Conservation (phyloP, 2,797 vertebrate genomes). For the Acrossocheilus fasciatus region DNA sequence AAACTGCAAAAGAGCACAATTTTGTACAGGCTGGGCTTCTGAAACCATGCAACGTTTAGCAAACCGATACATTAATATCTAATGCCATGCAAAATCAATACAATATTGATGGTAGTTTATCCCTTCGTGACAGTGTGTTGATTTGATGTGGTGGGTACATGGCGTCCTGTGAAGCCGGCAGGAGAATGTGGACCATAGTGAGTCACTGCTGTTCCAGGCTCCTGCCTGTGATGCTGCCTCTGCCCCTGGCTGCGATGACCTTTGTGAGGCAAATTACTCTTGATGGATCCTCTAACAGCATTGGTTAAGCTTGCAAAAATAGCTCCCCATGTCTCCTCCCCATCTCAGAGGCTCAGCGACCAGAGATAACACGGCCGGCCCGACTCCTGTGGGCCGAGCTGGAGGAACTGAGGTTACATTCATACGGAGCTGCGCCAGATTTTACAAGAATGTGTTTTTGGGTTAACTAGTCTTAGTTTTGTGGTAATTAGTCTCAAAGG, state of each 20-base stretch:
- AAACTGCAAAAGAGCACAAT: not conserved
- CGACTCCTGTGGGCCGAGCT: slow-evolving; percentile 19
- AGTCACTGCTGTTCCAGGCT: slow-evolving; percentile 53
- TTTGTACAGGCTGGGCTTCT: not conserved
- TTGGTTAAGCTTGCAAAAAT: slow-evolving; percentile 53
- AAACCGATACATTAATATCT: slow-evolving; percentile 31
- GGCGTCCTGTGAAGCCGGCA: slow-evolving; percentile 51
- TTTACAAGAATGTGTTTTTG: not conserved
- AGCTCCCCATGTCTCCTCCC: slow-evolving; percentile 40
- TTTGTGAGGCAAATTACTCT: slow-evolving; percentile 76
- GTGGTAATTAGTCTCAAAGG: slow-evolving; percentile 27
- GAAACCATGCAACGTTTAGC: slow-evolving; percentile 14
- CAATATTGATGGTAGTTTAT: slow-evolving; percentile 15
- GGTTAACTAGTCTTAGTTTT: slow-evolving; percentile 15
- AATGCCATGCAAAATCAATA: slow-evolving; percentile 38
- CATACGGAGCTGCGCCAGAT: not conserved
- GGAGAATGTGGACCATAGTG: slow-evolving; percentile 61
- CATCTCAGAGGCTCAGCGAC: slow-evolving; percentile 42
- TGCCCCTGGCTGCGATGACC: slow-evolving; percentile 71
- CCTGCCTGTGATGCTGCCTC: slow-evolving; percentile 54
- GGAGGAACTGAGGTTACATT: slow-evolving; percentile 25
- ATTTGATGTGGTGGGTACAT: slow-evolving; percentile 36
- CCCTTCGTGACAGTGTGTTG: slow-evolving; percentile 30
- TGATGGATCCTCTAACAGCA: slow-evolving; percentile 69
- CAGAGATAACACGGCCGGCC: slow-evolving; percentile 19